Evolutionary conservation across 2,888 invertebrate genomes (phyloP).

Genomic region (Steinernema hermaphroditum): DNA sequence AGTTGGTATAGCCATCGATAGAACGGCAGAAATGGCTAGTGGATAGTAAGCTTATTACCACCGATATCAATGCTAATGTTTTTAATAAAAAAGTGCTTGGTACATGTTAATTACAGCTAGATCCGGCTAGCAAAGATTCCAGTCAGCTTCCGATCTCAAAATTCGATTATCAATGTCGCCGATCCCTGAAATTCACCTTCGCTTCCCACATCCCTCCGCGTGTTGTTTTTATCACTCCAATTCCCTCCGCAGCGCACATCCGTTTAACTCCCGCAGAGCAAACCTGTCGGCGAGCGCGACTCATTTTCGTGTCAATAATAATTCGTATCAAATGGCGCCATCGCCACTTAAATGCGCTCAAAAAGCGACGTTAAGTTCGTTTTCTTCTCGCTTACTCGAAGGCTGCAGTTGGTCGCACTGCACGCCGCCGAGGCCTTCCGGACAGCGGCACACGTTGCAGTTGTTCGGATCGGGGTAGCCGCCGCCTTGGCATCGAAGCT

Average conservation of each 20-base stretch:
- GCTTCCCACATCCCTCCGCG: no score
- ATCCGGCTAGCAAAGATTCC: no score
- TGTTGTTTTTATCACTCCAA: neutral
- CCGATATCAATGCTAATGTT: no score
- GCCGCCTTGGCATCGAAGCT: constrained; percentile 59
- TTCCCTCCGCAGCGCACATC: neutral
- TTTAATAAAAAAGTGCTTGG: no score
- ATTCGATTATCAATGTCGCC: no score
- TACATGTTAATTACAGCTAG: no score
- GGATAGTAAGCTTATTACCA: no score
- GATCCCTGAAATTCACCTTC: neutral
- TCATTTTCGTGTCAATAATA: constrained; percentile 29
- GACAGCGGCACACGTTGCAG: constrained; percentile 59
- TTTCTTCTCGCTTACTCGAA: constrained; percentile 50
- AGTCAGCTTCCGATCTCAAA: no score
- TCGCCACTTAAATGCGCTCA: neutral
- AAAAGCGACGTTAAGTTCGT: neutral
- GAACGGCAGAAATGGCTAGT: no score
- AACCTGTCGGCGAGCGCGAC: constrained; percentile 16
- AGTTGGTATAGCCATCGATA: no score
- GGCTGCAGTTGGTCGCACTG: constrained; percentile 63
- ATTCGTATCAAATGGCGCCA: constrained; percentile 24
- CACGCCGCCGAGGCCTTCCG: constrained; percentile 64
- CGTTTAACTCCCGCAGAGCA: constrained; percentile 13
- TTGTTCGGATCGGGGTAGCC: constrained; percentile 66